phyloP scores from a whole-genome alignment of 2,888 invertebrate species.

The Parasteatoda lunata region DNA sequence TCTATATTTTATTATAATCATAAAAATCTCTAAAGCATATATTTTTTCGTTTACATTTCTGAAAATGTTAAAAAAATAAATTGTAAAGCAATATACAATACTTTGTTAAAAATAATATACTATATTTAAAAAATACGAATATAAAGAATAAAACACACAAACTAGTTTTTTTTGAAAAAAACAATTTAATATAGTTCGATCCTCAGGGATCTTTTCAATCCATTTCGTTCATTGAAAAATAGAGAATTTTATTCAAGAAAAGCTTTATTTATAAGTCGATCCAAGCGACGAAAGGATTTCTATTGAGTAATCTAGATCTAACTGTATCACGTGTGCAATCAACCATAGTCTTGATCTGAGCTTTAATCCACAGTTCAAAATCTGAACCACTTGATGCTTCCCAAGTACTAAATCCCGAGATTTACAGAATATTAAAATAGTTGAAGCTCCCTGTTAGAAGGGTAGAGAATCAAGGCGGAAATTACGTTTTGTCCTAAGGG shows the following conservation, averaged over 20 bases:
- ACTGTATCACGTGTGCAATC: slow-evolving; percentile 12
- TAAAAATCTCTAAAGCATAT: too few relatives aligned
- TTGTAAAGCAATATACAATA: background rate
- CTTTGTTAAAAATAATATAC: background rate
- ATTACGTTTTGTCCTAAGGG: slow-evolving; percentile 19
- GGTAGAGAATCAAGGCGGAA: slow-evolving; percentile 32
- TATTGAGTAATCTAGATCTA: background rate
- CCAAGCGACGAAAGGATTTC: background rate
- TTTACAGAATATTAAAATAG: slow-evolving; percentile 53
- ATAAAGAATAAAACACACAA: too few relatives aligned
- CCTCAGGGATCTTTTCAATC: too few relatives aligned
- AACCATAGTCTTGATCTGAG: slow-evolving; percentile 5
- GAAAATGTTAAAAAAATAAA: too few relatives aligned
- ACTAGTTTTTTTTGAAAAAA: too few relatives aligned
- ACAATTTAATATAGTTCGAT: too few relatives aligned
- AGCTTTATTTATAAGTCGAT: background rate
- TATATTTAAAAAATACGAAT: background rate
- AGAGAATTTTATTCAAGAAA: background rate
- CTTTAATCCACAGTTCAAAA: slow-evolving; percentile 1
- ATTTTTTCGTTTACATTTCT: too few relatives aligned
- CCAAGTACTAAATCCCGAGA: slow-evolving; percentile 29
- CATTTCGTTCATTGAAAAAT: too few relatives aligned
- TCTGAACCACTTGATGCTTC: background rate
- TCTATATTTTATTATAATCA: too few relatives aligned
- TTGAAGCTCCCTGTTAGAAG: slow-evolving; percentile 18